Base-by-base conservation (phyloP, 2,888 invertebrate species). In the Melolontha melolontha region DNA sequence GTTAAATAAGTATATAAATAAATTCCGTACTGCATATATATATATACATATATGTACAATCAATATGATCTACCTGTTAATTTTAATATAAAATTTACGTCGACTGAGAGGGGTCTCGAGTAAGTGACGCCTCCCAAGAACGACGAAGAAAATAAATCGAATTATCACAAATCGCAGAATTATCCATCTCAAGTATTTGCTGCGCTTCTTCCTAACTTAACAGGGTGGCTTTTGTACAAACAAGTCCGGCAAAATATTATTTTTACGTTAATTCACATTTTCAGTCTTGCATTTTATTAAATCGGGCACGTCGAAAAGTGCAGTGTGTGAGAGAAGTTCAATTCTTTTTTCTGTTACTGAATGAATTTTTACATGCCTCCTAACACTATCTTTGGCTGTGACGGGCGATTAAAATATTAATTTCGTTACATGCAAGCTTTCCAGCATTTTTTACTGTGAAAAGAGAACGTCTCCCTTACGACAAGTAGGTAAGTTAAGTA, bases 1-100 rank as follows among this genome's bases (percentile, higher is more conserved):
- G 54, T 54, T 54, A 59, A 44, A 59, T 59, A 59, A 29, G 44
- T 27, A 44, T 59, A 54, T 5, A 34, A 5, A 34, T 2, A 40
- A 16, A 14, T 40, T 40, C 10, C 40, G 11, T 40, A 54, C 54
- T 40, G 16, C 40, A 51, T 51, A 51, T 4, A 22, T 22, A 4
- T 4, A n/a, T n/a, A n/a, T n/a, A n/a, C n/a, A 39, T 44, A 29
- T 59, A 34, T 34, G 22, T 59, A 66, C 59, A 67, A 67, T 67
- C 67, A 67, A 67, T 67, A 67, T 67, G 67, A 67, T 67, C 63
- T 62, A 67, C 67, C 34, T 34, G 63, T 63, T 67, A 54, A 67
- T 67, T 67, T 67, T 67, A 67, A 67, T 67, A 67, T 67, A 67
- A 67, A 67, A 66, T 64, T 52, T 44, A 39, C 12, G 16, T 2